Percentiles rank a stretch among this genome's conserved stretches.
These are phyloP conservation scores for Leptinotarsa lineolata DNA, from an alignment of 1,140 invertebrate species.

Conservation along the genomic window DNA sequence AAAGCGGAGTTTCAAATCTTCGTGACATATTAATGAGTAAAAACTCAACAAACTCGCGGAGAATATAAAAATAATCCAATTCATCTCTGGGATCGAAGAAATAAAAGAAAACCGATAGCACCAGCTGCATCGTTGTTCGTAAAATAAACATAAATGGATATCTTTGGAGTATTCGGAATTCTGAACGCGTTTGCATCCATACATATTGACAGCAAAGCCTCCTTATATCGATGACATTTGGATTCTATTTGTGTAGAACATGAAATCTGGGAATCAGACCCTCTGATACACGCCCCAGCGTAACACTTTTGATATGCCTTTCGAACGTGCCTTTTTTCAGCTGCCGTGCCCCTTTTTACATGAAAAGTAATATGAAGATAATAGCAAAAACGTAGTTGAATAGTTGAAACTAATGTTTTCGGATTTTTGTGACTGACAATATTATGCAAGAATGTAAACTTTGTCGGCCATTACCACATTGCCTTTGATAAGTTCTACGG, in stretches of 20 bases:
- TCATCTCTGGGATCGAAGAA: not conserved
- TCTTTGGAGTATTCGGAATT: slow-evolving; percentile 15
- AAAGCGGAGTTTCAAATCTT: no score
- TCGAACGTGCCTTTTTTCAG: slow-evolving; percentile 23
- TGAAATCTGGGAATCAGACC: slow-evolving; percentile 20
- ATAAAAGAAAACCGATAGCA: slow-evolving; percentile 8
- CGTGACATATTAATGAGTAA: not conserved
- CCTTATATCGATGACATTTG: slow-evolving; percentile 32
- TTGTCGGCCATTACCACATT: no score
- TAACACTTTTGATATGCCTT: slow-evolving; percentile 26
- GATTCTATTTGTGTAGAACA: slow-evolving; percentile 36
- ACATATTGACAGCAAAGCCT: slow-evolving; percentile 28
- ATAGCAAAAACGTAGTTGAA: no score
- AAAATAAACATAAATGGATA: slow-evolving; percentile 22
- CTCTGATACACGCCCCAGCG: not conserved
- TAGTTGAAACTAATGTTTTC: no score
- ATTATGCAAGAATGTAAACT: no score
- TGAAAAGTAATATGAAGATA: not conserved
- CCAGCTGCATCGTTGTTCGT: slow-evolving; percentile 16
- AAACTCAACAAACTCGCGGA: not conserved
- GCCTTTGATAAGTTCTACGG: no score
- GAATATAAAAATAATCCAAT: not conserved
- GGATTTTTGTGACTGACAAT: no score
- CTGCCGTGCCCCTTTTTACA: not conserved
- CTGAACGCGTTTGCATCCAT: slow-evolving; percentile 20